A percentile compares a stretch with the other conserved stretches of the same genome.
Evolutionary conservation across 1,140 invertebrate species (phyloP).

Genomic region (Lerema accius): DNA sequence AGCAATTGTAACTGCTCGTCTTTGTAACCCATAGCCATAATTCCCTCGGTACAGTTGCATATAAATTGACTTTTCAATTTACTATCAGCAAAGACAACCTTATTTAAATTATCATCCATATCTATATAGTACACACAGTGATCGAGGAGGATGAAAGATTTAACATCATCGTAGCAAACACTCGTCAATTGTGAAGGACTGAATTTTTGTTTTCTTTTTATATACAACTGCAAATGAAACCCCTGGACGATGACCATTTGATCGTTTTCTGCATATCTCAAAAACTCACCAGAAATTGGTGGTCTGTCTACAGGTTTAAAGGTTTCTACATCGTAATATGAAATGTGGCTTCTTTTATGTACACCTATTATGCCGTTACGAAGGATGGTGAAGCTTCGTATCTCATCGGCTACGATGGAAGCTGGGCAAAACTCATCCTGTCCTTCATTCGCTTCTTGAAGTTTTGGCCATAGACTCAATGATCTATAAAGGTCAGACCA

Average conservation of each 20-base stretch:
- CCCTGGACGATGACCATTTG: constrained; percentile 44
- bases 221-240: constrained; percentile 44
- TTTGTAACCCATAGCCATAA: constrained; percentile 49
- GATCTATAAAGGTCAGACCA: constrained; percentile 59
- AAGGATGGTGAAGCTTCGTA: constrained; percentile 48
- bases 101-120: constrained; percentile 50
- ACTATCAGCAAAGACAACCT: constrained; percentile 34
- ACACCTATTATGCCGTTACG: constrained; percentile 51
- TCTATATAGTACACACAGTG: constrained; percentile 52
- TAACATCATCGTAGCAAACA: constrained; percentile 50
- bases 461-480: constrained; percentile 53
- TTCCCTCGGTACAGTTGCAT: constrained; percentile 35
- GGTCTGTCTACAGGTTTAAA: constrained; percentile 37
- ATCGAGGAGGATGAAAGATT: constrained; percentile 48
- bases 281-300: constrained; percentile 45
- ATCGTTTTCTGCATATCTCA: constrained; percentile 54
- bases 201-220: constrained; percentile 42
- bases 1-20: constrained; percentile 44
- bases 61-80: constrained; percentile 30
- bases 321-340: constrained; percentile 57
- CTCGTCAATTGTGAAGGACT: constrained; percentile 24
- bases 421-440: constrained; percentile 56
- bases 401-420: constrained; percentile 43
- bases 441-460: constrained; percentile 41
- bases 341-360: constrained; percentile 48